Evolutionary conservation across 2,888 invertebrate species (phyloP).

Genomic region (Synanthedon myopaeformis): DNA sequence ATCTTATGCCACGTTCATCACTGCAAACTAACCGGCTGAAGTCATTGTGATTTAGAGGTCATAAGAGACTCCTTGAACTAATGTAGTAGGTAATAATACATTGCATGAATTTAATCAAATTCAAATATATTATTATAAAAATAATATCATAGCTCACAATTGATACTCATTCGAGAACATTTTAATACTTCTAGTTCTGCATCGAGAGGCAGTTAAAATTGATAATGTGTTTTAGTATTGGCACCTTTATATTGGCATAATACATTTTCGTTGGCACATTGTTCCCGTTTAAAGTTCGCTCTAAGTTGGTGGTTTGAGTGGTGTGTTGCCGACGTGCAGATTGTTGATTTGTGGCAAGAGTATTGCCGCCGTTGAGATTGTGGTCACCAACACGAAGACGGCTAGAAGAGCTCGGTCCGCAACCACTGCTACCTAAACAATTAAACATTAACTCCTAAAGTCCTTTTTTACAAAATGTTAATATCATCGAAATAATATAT

Average conservation of each 20-base stretch:
- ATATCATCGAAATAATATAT: no score
- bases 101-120: no score
- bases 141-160: no score
- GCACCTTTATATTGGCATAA: background rate
- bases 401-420: constrained; percentile 83
- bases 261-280: constrained; percentile 19
- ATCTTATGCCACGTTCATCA: no score
- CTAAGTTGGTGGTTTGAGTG: constrained; percentile 55
- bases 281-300: constrained; percentile 9
- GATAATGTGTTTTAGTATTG: background rate
- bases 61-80: no score
- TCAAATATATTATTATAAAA: no score
- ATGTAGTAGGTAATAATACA: no score
- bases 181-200: no score
- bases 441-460: constrained; percentile 1
- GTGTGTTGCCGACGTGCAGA: constrained; percentile 60
- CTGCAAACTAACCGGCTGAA: no score
- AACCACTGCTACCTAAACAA: constrained; percentile 77
- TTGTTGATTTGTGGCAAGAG: constrained; percentile 75
- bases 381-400: constrained; percentile 81
- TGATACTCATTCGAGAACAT: no score
- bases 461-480: background rate
- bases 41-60: no score
- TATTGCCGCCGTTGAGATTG: constrained; percentile 83
- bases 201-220: no score